Evolutionary conservation across 2,888 invertebrate genomes (phyloP), one percentile per base, ranked within the genome.

Genomic region (Lycophotia porphyrea): DNA sequence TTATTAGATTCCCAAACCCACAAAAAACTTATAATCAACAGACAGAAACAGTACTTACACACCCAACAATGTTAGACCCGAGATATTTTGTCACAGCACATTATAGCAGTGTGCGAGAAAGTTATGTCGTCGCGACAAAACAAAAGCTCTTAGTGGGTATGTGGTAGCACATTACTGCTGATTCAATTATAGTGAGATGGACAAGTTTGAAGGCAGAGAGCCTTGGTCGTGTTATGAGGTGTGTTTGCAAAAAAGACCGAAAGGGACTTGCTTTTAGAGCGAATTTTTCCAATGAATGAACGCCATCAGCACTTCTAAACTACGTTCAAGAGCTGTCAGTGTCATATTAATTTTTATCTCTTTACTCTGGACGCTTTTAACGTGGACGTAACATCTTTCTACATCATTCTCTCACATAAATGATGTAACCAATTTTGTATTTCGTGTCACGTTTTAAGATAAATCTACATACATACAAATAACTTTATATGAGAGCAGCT

Each of bases 141-240:
- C 74, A 79, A 76, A 69, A 69, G 81, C 82, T 81, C 49, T 79
- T 67, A 77, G n/a, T 11, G 24, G 18, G 13, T 77, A 21, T 21
- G 49, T 49, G 24, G 58, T 55, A 47, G n/a, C 58, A 27, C 39
- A 76, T 76, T 65, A 60, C 69, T 69, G 58, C 52, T 69, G 60
- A 79, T 79, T 76, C 77, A 55, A 69, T 76, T 79, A 60, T 39
- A n/a, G 64, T n/a, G 7, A 42, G 36, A 47, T 31, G 67, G 76
- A 82, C 49, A 76, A 69, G 64, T 68, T 81, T 31, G 63, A 34
- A 39, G 60, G 34, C n/a, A 11, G 9, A 47, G n/a, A n/a, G n/a
- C n/a, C n/a, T n/a, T n/a, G n/a, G n/a, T 42, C n/a, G 64, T 58
- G 4, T 24, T 49, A n/a, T n/a, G n/a, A 52, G 27, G 21, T 47